phyloP scores from a whole-genome alignment of 2,797 vertebrate species.

The Scyliorhinus canicula region DNA sequence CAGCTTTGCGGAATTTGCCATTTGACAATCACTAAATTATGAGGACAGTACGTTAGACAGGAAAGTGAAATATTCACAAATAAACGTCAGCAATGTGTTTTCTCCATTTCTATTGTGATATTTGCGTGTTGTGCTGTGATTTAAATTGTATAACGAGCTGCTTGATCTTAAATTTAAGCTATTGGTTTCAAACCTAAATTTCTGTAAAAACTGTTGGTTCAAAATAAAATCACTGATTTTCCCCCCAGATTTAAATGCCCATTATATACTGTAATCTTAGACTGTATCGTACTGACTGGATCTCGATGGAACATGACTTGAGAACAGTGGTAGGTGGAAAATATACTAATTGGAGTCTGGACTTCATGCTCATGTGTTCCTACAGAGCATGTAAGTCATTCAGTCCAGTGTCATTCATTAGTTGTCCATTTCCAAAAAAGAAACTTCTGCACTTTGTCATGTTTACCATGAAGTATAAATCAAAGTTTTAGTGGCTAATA shows the following conservation, averaged over 20 bases:
- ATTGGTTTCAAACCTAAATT: neutral
- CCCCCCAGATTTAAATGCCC: neutral
- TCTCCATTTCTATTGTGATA: neutral
- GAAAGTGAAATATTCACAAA: slow-evolving; percentile 13
- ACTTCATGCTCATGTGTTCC: neutral
- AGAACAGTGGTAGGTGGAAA: neutral
- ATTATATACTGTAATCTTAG: neutral
- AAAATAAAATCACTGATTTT: neutral
- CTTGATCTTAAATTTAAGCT: neutral
- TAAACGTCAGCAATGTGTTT: neutral
- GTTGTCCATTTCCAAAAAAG: neutral
- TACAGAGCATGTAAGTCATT: neutral
- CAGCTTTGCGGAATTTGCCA: slow-evolving; percentile 14
- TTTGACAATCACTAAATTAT: neutral
- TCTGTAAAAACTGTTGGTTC: neutral
- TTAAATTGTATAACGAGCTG: neutral
- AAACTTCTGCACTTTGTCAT: neutral
- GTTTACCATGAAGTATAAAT: neutral
- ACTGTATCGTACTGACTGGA: neutral
- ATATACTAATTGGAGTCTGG: neutral
- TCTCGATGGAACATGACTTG: neutral
- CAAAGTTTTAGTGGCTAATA: neutral
- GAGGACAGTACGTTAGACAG: neutral
- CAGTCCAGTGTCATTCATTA: neutral
- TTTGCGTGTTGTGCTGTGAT: neutral